Percentiles rank a stretch among this genome's conserved stretches.
Evolutionary conservation across 2,888 invertebrate genomes (phyloP).

Genomic region (Fragum fragum): DNA sequence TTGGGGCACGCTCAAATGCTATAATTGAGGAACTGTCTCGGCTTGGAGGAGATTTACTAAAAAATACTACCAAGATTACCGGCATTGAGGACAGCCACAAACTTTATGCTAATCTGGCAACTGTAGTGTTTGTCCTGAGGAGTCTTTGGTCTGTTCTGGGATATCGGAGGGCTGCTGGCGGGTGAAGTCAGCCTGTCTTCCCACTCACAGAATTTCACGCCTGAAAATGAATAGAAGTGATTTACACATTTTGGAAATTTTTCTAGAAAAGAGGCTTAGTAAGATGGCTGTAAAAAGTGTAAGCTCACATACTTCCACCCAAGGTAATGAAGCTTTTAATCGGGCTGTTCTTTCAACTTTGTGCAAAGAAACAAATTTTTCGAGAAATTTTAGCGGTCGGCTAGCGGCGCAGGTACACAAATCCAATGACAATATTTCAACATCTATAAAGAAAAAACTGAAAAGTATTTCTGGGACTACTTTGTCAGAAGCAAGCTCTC

Average conservation of each 20-base stretch:
- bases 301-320: conserved; percentile 27
- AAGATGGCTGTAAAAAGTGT: conserved; percentile 30
- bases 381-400: conserved; percentile 23
- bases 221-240: conserved; percentile 25
- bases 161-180: conserved; percentile 21
- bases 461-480: not conserved
- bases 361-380: conserved; percentile 26
- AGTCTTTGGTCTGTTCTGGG: conserved; percentile 24
- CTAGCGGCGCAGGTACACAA: conserved; percentile 24
- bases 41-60: not conserved
- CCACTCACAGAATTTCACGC: conserved; percentile 19
- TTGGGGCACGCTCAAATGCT: conserved; percentile 19
- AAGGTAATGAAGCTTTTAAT: conserved; percentile 29
- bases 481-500: not conserved
- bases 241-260: not conserved
- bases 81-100: conserved; percentile 20
- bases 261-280: conserved; percentile 32
- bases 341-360: conserved; percentile 14
- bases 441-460: conserved; percentile 2
- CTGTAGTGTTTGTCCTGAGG: conserved; percentile 25
- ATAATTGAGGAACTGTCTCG: conserved; percentile 25
- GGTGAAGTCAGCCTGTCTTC: conserved; percentile 5
- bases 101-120: conserved; percentile 28
- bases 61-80: conserved; percentile 14
- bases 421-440: not conserved